Evolutionary conservation across 2,888 invertebrate species (phyloP).

Genomic region (Scelioninae gen. 1): DNA sequence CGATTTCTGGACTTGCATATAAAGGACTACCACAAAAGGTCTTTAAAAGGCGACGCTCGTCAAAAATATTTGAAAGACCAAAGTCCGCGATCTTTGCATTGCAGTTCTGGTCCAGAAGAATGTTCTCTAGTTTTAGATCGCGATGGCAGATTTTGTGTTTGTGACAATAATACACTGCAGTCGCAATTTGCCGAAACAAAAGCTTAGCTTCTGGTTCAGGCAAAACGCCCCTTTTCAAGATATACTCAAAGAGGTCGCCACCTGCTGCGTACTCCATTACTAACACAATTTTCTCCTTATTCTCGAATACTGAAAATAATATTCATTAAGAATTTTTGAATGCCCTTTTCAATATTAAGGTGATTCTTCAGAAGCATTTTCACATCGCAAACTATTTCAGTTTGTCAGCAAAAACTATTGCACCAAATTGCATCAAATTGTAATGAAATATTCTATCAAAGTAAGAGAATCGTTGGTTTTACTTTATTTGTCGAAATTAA

Average conservation of each 20-base stretch:
- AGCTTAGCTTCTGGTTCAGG: slow-evolving; percentile 96
- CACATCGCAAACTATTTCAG: too few species aligned
- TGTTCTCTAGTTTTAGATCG: slow-evolving; percentile 97
- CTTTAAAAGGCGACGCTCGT: slow-evolving; percentile 92
- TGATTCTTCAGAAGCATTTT: too few species aligned
- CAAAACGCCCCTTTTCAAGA: slow-evolving; percentile 95
- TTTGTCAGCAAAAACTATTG: too few species aligned
- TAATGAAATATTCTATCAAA: too few species aligned
- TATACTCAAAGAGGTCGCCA: slow-evolving; percentile 98
- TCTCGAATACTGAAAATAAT: slow-evolving; percentile 97
- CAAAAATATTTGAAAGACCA: slow-evolving; percentile 98
- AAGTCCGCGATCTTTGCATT: slow-evolving; percentile 99
- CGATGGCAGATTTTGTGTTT: slow-evolving; percentile 99
- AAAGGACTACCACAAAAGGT: slow-evolving; percentile 98
- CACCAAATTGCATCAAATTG: too few species aligned
- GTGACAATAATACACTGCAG: slow-evolving; percentile 98
- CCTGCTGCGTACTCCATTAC: slow-evolving; percentile 99
- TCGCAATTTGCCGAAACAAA: slow-evolving; percentile 98
- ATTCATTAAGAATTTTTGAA: too few species aligned
- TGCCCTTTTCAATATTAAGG: too few species aligned
- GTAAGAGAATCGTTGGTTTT: too few species aligned
- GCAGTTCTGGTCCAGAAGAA: slow-evolving; percentile 95
- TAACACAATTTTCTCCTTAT: slow-evolving; percentile 99
- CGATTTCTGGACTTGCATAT: slow-evolving; percentile 98
- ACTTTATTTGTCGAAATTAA: too few species aligned